Evolutionary conservation across 2,888 invertebrate genomes (phyloP).

Genomic region (Mesoligia furuncula): DNA sequence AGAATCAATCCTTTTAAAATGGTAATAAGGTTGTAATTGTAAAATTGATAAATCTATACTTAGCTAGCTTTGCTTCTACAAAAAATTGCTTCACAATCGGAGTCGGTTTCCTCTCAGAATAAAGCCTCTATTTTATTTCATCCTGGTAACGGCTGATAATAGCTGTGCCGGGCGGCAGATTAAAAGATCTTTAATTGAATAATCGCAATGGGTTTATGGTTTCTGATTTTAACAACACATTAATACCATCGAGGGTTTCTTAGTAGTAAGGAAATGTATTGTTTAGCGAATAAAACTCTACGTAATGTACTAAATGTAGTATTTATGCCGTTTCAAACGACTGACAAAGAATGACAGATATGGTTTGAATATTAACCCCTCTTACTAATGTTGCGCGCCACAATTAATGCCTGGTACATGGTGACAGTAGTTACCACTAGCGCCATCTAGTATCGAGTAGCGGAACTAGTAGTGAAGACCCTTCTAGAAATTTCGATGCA

Average conservation of each 20-base stretch:
- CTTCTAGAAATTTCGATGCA: too few relatives aligned
- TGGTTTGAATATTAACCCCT: background rate
- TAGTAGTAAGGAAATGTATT: background rate
- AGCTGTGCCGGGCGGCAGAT: constrained; percentile 23
- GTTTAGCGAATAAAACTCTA: too few relatives aligned
- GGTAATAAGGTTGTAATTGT: background rate
- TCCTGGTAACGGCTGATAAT: constrained; percentile 49
- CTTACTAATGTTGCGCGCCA: too few relatives aligned
- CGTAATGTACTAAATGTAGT: background rate
- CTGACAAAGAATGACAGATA: background rate
- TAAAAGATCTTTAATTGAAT: constrained; percentile 49
- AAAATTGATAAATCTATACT: background rate
- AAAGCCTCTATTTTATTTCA: constrained; percentile 51
- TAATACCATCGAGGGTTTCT: background rate
- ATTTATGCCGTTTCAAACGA: background rate
- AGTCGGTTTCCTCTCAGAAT: constrained; percentile 40
- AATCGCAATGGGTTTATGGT: constrained; percentile 17
- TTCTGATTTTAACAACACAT: constrained; percentile 20
- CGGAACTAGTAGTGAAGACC: too few relatives aligned
- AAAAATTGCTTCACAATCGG: constrained; percentile 31
- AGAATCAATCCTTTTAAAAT: background rate
- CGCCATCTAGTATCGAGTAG: too few relatives aligned
- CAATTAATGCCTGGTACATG: too few relatives aligned
- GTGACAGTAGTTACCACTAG: too few relatives aligned
- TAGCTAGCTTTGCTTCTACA: constrained; percentile 17